Base-by-base conservation (phyloP, 1,140 invertebrate species). In the Brachionus rotundiformis region DNA sequence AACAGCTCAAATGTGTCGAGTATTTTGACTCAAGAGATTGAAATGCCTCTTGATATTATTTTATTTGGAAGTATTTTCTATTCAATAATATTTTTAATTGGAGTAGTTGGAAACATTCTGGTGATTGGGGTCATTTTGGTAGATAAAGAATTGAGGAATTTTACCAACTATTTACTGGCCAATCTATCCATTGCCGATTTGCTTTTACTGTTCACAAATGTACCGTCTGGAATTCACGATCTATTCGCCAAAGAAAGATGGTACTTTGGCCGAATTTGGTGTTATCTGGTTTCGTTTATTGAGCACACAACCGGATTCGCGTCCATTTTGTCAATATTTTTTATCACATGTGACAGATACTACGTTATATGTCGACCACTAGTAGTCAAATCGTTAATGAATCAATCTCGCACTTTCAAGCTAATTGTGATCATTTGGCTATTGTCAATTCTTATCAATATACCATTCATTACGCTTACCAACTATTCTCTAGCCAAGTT, bases 91-190 rank as follows among this genome's bases (percentile, higher is more conserved):
- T 92, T 96, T 90, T 90, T 93, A 73, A 89, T 94, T 77, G 94
- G 94, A 6, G 91, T 94, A 47, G 90, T 94, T 33, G 94, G 94
- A n/a, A 96, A 96, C 86, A 89, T 94, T 54, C 92, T 95, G 90
- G 94, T 97, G 83, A 94, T 94, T 13, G 91, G 95, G 84, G 94
- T 97, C 44, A 94, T 97, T 59, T 90, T 94, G 82, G 92, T 92
- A 85, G 93, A 93, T n/a, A 94, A 94, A 86, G 94, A 96, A 85
- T 93, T 96, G 92, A 90, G 94, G 84, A 96, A 94, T 87, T 95
- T 94, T 47, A 97, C 95, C 63, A 96, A 98, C 86, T 94, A 95
- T 83, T 96, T 96, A 86, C 91, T 98, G 36, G 82, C 84, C 10
- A 85, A 84, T 61, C 81, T 86, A 13, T 85, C 84, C 16, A 59